phyloP scores from a whole-genome alignment of 2,888 invertebrate genomes.

The Cephalotes varians region DNA sequence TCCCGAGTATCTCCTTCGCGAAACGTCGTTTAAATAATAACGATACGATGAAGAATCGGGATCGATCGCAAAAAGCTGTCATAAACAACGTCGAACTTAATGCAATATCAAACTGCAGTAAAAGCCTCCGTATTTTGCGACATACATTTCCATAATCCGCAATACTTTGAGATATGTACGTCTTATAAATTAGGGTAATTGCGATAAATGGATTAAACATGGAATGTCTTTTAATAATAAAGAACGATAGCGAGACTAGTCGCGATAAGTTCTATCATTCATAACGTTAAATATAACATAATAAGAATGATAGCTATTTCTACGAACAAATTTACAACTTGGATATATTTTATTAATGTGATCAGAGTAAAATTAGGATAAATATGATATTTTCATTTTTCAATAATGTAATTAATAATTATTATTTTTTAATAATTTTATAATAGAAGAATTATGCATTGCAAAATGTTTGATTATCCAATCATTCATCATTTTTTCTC shows the following conservation, averaged over 20 bases:
- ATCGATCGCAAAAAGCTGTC: conserved; percentile 27
- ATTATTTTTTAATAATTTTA: background rate
- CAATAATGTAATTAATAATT: background rate
- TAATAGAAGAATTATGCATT: background rate
- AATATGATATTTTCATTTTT: background rate
- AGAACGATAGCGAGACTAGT: background rate
- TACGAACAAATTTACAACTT: background rate
- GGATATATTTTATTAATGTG: background rate
- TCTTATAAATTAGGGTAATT: background rate
- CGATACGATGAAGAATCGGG: conserved; percentile 2
- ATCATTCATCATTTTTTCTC: background rate
- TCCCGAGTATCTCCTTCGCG: conserved; percentile 33
- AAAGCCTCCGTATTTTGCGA: background rate
- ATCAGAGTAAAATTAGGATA: background rate
- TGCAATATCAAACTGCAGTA: background rate
- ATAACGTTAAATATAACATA: background rate
- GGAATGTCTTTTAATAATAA: background rate
- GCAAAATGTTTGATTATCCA: background rate
- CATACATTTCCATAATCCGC: background rate
- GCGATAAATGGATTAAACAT: background rate
- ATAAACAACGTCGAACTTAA: conserved; percentile 24
- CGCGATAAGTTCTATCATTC: background rate
- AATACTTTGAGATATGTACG: background rate
- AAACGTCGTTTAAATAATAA: conserved; percentile 43
- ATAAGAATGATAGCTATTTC: background rate